Conservation (phyloP, 2,797 vertebrate species). For the Neosilurus mollespiculum region DNA sequence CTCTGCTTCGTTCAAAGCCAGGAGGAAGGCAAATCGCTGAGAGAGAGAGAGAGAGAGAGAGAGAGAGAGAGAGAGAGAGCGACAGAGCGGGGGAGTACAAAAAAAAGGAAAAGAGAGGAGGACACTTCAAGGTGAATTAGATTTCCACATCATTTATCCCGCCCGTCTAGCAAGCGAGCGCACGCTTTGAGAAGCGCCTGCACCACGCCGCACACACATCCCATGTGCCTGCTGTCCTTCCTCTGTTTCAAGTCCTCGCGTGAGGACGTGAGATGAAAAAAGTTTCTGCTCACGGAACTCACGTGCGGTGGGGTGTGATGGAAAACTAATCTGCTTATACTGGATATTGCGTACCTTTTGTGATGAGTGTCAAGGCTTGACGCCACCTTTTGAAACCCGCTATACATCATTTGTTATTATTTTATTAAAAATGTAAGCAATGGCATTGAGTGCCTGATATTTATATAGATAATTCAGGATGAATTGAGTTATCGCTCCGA, state of each 20-base stretch:
- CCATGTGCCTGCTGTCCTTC: slow-evolving; percentile 39
- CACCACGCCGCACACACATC: slow-evolving; percentile 29
- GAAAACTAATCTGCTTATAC: slow-evolving; percentile 26
- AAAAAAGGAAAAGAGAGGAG: slow-evolving; percentile 59
- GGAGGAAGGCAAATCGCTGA: slow-evolving; percentile 67
- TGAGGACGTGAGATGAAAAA: slow-evolving; percentile 49
- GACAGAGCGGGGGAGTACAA: slow-evolving; percentile 43
- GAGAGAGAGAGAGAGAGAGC: slow-evolving; percentile 35
- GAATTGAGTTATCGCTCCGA: neutral
- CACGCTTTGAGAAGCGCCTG: slow-evolving; percentile 70
- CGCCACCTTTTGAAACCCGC: slow-evolving; percentile 7
- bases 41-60: no score
- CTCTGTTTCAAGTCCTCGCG: slow-evolving; percentile 60
- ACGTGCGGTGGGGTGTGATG: slow-evolving; percentile 23
- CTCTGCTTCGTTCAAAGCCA: slow-evolving; percentile 74
- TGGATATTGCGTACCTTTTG: slow-evolving; percentile 7
- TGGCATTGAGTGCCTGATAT: neutral
- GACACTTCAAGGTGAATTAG: slow-evolving; percentile 87
- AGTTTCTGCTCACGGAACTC: slow-evolving; percentile 17
- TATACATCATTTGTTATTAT: neutral
- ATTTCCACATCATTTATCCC: slow-evolving; percentile 84
- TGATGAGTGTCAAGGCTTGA: slow-evolving; percentile 17
- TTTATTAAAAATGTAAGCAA: neutral
- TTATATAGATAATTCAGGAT: neutral
- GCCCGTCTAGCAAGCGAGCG: slow-evolving; percentile 66